Conservation (phyloP, 2,113 vertebrate genomes). For the Cephalopterus ornatus region DNA sequence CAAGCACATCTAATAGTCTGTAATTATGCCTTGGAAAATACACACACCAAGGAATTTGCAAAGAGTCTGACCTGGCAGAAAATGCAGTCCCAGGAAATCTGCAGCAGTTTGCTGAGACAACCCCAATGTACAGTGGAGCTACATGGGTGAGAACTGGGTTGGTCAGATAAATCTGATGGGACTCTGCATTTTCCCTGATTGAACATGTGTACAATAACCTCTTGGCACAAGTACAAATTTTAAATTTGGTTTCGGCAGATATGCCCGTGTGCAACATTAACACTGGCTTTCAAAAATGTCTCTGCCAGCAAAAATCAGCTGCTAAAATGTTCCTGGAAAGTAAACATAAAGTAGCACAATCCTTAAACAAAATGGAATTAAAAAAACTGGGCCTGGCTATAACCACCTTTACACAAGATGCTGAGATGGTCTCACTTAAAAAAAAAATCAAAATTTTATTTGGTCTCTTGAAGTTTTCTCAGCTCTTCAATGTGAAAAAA, state of each 20-base stretch:
- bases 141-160: background rate
- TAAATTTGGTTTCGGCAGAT: background rate
- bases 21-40: conserved; percentile 64
- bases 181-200: background rate
- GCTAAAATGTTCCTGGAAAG: conserved; percentile 32
- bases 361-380: background rate
- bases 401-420: background rate
- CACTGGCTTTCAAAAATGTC: background rate
- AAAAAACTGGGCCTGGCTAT: background rate
- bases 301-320: background rate
- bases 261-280: background rate
- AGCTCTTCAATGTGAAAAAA: background rate
- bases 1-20: conserved; percentile 34
- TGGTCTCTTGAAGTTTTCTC: background rate
- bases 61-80: conserved; percentile 51
- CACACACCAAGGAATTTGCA: conserved; percentile 55
- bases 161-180: background rate
- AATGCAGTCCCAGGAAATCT: conserved; percentile 7
- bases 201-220: background rate
- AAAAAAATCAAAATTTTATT: background rate
- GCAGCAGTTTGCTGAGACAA: background rate
- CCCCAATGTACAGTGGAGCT: background rate
- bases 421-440: background rate
- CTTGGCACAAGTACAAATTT: background rate
- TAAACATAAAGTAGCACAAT: background rate